Percentiles rank a stretch among this genome's conserved stretches.
Conservation (phyloP, 1,140 invertebrate species). For the Drosophila mauritiana region DNA sequence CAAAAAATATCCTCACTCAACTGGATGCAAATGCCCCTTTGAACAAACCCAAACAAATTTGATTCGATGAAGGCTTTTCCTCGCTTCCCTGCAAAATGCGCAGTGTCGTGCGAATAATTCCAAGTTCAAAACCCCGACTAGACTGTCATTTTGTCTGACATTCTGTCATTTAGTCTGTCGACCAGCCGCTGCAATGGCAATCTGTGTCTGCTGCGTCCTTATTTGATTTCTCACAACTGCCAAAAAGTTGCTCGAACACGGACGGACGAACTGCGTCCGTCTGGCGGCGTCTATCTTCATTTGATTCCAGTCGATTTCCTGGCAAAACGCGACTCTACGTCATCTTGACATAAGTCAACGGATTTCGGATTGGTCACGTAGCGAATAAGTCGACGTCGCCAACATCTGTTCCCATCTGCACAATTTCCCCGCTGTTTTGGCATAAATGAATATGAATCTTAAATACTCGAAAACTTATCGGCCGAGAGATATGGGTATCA, state of each 20-base stretch:
- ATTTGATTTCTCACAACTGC: conserved; percentile 75
- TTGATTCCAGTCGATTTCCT: conserved; percentile 75
- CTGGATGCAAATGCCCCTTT: background rate
- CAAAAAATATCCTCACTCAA: background rate
- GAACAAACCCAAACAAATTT: conserved; percentile 14
- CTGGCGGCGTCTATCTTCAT: conserved; percentile 77
- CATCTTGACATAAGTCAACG: conserved; percentile 81
- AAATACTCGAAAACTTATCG: conserved; percentile 53
- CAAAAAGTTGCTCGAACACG: conserved; percentile 46
- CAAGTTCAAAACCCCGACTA: conserved; percentile 63
- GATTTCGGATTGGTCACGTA: conserved; percentile 81
- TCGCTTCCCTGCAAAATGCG: conserved; percentile 10
- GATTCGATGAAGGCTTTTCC: background rate
- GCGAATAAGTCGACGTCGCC: conserved; percentile 16
- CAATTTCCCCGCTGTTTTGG: conserved; percentile 43
- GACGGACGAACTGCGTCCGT: conserved; percentile 40
- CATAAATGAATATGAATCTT: conserved; percentile 46
- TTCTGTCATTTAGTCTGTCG: conserved; percentile 9
- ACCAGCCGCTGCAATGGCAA: conserved; percentile 34
- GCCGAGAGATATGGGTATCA: conserved; percentile 56
- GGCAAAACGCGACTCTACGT: conserved; percentile 71
- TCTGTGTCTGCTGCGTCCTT: conserved; percentile 51
- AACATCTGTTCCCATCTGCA: conserved; percentile 62
- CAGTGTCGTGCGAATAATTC: conserved; percentile 64
- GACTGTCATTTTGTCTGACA: conserved; percentile 51